Evolutionary conservation across 1,140 invertebrate genomes (phyloP).

Genomic region (Akabosia matsudoensis): DNA sequence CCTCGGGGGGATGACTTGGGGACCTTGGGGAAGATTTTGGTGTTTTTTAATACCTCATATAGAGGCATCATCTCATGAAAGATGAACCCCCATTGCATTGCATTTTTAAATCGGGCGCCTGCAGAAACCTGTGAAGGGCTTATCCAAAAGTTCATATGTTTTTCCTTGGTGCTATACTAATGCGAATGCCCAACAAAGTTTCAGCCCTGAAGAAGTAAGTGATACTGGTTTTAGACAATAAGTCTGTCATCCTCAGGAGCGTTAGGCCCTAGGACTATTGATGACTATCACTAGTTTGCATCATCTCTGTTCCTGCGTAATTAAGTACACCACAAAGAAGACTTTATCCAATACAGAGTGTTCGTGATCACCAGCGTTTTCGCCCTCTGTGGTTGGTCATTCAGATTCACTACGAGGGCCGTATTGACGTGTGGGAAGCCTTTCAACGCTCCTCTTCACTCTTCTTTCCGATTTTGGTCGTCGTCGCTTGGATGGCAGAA

Average conservation of each 20-base stretch:
- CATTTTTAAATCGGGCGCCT: too few relatives aligned
- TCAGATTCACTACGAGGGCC: slow-evolving; percentile 53
- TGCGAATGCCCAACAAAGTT: too few relatives aligned
- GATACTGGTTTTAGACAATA: neutral
- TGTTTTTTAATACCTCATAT: too few relatives aligned
- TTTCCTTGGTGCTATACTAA: too few relatives aligned
- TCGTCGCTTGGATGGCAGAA: slow-evolving; percentile 51
- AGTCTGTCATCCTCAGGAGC: slow-evolving; percentile 49
- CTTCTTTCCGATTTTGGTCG: slow-evolving; percentile 59
- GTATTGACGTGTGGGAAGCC: slow-evolving; percentile 64
- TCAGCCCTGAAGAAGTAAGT: neutral
- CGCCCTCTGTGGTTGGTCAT: slow-evolving; percentile 60
- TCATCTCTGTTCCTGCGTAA: slow-evolving; percentile 55
- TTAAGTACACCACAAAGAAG: slow-evolving; percentile 55
- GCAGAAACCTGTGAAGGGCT: too few relatives aligned
- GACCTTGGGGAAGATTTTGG: too few relatives aligned
- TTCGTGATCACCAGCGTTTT: slow-evolving; percentile 60
- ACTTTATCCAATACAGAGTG: slow-evolving; percentile 58
- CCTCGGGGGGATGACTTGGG: too few relatives aligned
- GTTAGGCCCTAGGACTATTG: slow-evolving; percentile 62
- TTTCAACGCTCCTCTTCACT: slow-evolving; percentile 61
- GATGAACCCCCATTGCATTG: too few relatives aligned
- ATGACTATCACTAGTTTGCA: slow-evolving; percentile 61
- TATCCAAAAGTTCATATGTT: too few relatives aligned
- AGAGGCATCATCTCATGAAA: too few relatives aligned